Evolutionary conservation across 2,113 vertebrate genomes (phyloP).

Genomic region (Tonatia bakeri): DNA sequence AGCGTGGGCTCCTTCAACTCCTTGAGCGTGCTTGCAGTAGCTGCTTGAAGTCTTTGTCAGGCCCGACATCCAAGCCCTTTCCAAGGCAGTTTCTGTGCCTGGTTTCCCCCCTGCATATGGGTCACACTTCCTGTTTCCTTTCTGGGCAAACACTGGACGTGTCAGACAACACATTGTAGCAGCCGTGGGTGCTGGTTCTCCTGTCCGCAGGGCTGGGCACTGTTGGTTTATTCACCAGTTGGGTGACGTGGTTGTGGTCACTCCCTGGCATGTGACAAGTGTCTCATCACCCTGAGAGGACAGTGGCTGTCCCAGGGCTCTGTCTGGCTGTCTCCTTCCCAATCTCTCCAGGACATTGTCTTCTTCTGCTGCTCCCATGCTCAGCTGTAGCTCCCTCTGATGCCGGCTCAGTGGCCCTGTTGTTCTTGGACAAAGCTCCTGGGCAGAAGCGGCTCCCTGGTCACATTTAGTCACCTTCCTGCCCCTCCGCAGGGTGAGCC

Average conservation of each 20-base stretch:
- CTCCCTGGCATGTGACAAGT: too few relatives aligned
- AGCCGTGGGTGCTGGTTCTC: background rate
- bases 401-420: background rate
- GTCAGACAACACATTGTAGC: background rate
- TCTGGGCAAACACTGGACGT: background rate
- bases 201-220: background rate
- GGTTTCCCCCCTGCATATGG: background rate
- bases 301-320: background rate
- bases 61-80: background rate
- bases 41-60: background rate
- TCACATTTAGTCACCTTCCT: background rate
- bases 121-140: background rate
- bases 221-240: background rate
- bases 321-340: background rate
- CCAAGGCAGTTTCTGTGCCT: background rate
- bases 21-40: background rate
- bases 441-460: background rate
- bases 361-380: background rate
- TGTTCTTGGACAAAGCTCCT: constrained; percentile 18
- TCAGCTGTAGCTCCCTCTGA: background rate
- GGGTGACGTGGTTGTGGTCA: background rate
- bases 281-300: background rate
- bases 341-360: background rate
- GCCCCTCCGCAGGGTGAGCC: background rate
- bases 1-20: background rate